Base-by-base conservation (phyloP, 2,888 invertebrate species). In the Tenthredo livida region DNA sequence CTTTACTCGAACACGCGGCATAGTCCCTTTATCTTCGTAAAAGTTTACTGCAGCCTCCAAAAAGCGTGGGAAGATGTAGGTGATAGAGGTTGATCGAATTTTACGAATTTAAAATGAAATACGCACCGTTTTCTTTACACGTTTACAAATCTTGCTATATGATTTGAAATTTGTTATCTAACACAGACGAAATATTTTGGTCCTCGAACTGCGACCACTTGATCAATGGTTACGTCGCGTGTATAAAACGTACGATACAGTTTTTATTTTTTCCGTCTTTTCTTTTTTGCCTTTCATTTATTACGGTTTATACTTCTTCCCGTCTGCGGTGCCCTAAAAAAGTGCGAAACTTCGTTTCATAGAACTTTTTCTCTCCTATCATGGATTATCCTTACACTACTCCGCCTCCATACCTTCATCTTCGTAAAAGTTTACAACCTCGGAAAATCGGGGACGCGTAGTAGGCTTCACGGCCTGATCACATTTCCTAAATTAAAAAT, bases 401-500 rank as follows among this genome's bases (percentile, higher is more conserved):
- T 50, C 77, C 17, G 43, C 10, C 77, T 17, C 54, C 40, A 33
- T 61, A n/a, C 80, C 80, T 61, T 80, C 80, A 80, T 61, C 80
- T 80, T 80, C 80, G 80, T 80, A 80, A 80, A 80, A 80, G 80
- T 80, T 80, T 80, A 80, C 61, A 61, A 21, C 80, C 80, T 80
- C 61, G 9, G 43, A 80, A 80, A 80, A 80, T 80, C 80, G 37
- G 37, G 58, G 25, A 21, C 1, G 58, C 17, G 12, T 33, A 61
- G 80, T 29, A 37, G 61, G 40, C 80, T 61, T 37, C 78, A 37
- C 40, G 61, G 80, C 29, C 29, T 80, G 61, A 80, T 80, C 80
- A 80, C 80, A 80, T 80, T 80, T 80, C 80, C 21, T 80, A 80
- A 80, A 80, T 80, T 80, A 80, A 80, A 80, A 80, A 77, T 77